Conservation (phyloP, 2,797 vertebrate species). For the Muraenolepis orangiensis region DNA sequence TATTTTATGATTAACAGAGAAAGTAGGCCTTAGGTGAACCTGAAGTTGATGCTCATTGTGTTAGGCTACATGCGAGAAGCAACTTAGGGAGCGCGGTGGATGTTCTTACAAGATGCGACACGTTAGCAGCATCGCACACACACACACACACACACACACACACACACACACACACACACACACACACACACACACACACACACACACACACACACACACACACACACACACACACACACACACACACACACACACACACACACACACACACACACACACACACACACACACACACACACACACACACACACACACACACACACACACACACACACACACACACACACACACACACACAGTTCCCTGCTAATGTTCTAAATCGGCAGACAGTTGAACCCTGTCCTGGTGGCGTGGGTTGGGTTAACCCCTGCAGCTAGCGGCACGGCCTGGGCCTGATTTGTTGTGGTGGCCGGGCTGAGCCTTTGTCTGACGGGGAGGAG, state of each 20-base stretch:
- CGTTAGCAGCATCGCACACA: not conserved
- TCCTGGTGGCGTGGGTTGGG: conserved; percentile 23
- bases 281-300: too few relatives aligned
- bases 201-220: not conserved
- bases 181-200: not conserved
- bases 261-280: not conserved
- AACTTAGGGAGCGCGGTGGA: not conserved
- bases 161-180: not conserved
- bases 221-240: not conserved
- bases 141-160: not conserved
- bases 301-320: not conserved
- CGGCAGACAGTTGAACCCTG: not conserved
- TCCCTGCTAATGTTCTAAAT: not conserved
- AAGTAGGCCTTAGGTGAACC: not conserved
- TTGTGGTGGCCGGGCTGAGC: conserved; percentile 57
- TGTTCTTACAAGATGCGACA: not conserved
- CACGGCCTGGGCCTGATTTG: conserved; percentile 48
- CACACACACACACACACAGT: not conserved
- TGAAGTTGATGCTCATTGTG: too few relatives aligned
- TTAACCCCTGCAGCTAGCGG: conserved; percentile 44
- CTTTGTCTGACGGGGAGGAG: conserved; percentile 65
- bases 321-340: not conserved
- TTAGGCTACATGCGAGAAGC: too few relatives aligned
- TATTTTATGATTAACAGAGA: not conserved
- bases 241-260: not conserved